Percentiles rank a stretch among this genome's conserved stretches.
Conservation (phyloP, 2,888 invertebrate genomes). For the Corbicula japonica region DNA sequence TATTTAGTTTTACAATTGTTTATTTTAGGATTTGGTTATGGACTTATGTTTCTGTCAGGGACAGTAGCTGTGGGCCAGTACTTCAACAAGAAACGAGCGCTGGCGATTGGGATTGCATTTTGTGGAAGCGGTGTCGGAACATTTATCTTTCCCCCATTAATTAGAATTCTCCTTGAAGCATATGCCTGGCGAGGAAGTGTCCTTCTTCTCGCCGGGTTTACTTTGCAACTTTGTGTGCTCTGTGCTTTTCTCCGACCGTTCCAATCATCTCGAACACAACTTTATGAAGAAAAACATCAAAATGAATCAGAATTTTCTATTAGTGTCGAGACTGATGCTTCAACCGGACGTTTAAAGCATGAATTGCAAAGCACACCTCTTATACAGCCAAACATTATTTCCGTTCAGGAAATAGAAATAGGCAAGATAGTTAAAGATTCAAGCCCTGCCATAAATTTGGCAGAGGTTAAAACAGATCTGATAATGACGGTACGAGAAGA, state of each 20-base stretch:
- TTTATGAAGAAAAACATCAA: too few species aligned
- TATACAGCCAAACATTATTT: too few species aligned
- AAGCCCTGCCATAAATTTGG: too few species aligned
- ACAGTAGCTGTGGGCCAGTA: conserved; percentile 46
- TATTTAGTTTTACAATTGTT: neutral
- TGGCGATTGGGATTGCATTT: conserved; percentile 34
- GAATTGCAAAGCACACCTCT: too few species aligned
- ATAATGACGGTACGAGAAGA: conserved; percentile 4
- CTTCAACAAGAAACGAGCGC: conserved; percentile 40
- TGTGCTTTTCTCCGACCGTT: conserved; percentile 38
- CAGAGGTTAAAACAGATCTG: conserved; percentile 44
- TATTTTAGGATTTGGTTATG: conserved; percentile 51
- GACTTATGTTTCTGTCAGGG: conserved; percentile 44
- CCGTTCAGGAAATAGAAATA: too few species aligned
- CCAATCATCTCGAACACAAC: neutral
- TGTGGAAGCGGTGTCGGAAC: conserved; percentile 49
- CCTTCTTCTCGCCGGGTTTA: conserved; percentile 36
- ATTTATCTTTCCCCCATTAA: conserved; percentile 36
- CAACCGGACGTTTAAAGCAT: too few species aligned
- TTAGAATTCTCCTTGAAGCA: conserved; percentile 12
- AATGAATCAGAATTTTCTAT: too few species aligned
- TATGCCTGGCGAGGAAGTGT: conserved; percentile 53
- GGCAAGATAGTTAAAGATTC: too few species aligned
- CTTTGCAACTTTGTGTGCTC: conserved; percentile 40
- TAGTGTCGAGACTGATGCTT: too few species aligned